Evolutionary conservation across 2,797 vertebrate genomes (phyloP).

Genomic region (Diplodus puntazzo): DNA sequence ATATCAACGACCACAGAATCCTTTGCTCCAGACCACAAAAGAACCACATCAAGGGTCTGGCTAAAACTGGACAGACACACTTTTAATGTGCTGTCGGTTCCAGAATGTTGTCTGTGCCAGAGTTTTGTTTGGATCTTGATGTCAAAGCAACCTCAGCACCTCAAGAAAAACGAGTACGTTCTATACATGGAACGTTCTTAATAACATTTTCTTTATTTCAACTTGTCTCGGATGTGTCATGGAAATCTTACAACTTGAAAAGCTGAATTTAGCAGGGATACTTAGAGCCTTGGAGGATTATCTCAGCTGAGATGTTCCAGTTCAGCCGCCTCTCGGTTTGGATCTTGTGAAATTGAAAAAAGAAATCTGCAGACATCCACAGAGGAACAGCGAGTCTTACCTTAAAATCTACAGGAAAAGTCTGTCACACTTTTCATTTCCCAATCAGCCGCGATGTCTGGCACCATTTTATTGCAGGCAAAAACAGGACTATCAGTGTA

Average conservation of each 20-base stretch:
- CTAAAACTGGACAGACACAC: too few species aligned
- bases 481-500: slow-evolving; percentile 53
- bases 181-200: not conserved
- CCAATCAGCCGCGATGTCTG: slow-evolving; percentile 42
- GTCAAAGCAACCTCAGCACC: too few species aligned
- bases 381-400: slow-evolving; percentile 14
- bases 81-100: too few species aligned
- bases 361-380: slow-evolving; percentile 25
- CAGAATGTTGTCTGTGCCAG: too few species aligned
- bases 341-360: slow-evolving; percentile 24
- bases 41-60: too few species aligned
- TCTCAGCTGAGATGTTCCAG: slow-evolving; percentile 9
- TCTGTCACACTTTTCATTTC: slow-evolving; percentile 35
- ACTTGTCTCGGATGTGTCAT: not conserved
- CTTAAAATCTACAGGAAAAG: slow-evolving; percentile 44
- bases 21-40: too few species aligned
- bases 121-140: too few species aligned
- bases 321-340: slow-evolving; percentile 4
- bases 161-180: not conserved
- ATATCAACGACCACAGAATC: too few species aligned
- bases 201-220: not conserved
- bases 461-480: slow-evolving; percentile 40
- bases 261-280: slow-evolving; percentile 16
- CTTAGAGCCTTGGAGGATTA: slow-evolving; percentile 27
- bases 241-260: not conserved